Evolutionary conservation across 2,888 invertebrate species (phyloP).

Genomic region (Digitonthophagus gazella): DNA sequence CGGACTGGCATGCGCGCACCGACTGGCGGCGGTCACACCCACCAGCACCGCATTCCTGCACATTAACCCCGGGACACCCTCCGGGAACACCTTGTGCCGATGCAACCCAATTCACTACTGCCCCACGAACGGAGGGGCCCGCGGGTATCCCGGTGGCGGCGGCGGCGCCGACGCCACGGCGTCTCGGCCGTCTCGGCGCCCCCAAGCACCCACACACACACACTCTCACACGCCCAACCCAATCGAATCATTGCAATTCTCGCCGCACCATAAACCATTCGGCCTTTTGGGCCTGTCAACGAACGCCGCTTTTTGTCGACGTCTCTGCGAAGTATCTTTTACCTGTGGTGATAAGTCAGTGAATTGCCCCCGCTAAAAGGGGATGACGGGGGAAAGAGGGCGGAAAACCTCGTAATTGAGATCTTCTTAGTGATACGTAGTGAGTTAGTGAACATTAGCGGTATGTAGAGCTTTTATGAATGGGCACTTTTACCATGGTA

Average conservation of each 20-base stretch:
- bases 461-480: neutral
- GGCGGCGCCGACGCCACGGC: slow-evolving; percentile 9
- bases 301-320: slow-evolving; percentile 2
- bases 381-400: neutral
- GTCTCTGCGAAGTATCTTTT: neutral
- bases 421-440: neutral
- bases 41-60: slow-evolving; percentile 48
- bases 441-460: neutral
- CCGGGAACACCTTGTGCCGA: slow-evolving; percentile 32
- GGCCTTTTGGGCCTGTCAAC: slow-evolving; percentile 12
- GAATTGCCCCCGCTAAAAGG: neutral
- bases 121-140: slow-evolving; percentile 7
- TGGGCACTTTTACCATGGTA: neutral
- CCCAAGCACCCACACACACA: neutral
- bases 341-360: slow-evolving; percentile 7
- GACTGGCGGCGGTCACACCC: slow-evolving; percentile 45
- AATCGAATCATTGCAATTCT: slow-evolving; percentile 15
- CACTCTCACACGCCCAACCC: slow-evolving; percentile 1
- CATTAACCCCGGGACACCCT: slow-evolving; percentile 49
- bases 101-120: slow-evolving; percentile 27
- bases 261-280: slow-evolving; percentile 11
- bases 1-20: slow-evolving; percentile 47
- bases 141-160: slow-evolving; percentile 3
- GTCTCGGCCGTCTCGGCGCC: neutral
- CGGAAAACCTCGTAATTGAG: neutral